Conservation (phyloP, 2,888 invertebrate species). For the Crossocerus cetratus region DNA sequence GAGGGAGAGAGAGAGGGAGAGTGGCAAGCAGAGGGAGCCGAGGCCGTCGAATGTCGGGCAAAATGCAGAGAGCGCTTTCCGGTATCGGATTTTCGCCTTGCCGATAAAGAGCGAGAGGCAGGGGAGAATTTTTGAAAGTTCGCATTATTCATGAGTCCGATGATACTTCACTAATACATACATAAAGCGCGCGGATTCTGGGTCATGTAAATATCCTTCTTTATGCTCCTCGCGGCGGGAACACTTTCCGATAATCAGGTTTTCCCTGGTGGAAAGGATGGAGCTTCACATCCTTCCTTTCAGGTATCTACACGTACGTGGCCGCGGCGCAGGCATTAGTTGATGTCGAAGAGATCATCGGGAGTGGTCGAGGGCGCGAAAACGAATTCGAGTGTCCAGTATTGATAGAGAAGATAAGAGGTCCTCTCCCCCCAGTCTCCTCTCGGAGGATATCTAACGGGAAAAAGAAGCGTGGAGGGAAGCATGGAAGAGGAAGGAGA, state of each 20-base stretch:
- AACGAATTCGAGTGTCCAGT: conserved; percentile 55
- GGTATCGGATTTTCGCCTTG: background rate
- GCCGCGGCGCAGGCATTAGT: background rate
- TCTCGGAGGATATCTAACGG: background rate
- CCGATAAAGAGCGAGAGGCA: background rate
- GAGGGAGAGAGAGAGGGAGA: background rate
- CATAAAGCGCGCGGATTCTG: background rate
- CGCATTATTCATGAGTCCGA: conserved; percentile 2
- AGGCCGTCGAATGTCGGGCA: conserved; percentile 35
- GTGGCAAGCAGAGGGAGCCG: background rate
- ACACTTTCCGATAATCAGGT: conserved; percentile 6
- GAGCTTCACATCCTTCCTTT: background rate
- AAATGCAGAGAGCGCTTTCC: conserved; percentile 9
- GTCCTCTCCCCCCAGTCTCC: conserved; percentile 29
- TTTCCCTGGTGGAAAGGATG: background rate
- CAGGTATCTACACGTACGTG: background rate
- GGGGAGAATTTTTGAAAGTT: conserved; percentile 1
- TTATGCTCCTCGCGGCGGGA: background rate
- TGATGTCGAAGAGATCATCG: conserved; percentile 17
- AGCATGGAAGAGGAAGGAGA: conserved; percentile 39
- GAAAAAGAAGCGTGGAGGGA: conserved; percentile 13
- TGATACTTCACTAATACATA: conserved; percentile 4
- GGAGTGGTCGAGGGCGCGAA: conserved; percentile 32
- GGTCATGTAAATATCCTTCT: conserved; percentile 3
- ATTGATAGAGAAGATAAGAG: conserved; percentile 53